Evolutionary conservation across 2,113 vertebrate genomes (phyloP).

Genomic region (Parotia lawesii): DNA sequence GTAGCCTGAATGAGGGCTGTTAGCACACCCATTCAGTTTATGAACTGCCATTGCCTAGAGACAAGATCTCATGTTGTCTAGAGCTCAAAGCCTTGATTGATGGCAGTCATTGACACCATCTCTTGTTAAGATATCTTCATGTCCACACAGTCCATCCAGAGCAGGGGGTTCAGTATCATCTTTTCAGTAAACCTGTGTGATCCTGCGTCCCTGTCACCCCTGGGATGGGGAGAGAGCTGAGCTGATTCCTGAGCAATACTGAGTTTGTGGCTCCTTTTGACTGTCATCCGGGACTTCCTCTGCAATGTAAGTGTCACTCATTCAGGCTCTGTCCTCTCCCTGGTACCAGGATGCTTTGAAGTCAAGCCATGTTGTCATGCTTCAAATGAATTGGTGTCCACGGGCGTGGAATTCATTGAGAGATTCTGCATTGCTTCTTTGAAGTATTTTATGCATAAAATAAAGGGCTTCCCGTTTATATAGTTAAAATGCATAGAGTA

Average conservation of each 20-base stretch:
- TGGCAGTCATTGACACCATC: neutral
- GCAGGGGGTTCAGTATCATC: neutral
- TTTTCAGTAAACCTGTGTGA: neutral
- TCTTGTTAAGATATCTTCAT: neutral
- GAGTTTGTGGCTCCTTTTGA: neutral
- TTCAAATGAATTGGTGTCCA: neutral
- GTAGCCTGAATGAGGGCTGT: neutral
- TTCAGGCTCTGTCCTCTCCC: neutral
- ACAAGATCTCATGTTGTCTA: neutral
- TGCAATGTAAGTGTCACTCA: neutral
- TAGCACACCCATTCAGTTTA: neutral
- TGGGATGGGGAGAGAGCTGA: neutral
- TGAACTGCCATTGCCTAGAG: neutral
- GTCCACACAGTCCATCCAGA: neutral
- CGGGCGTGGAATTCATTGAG: rapidly evolving
- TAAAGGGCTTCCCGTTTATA: neutral
- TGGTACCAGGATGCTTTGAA: neutral
- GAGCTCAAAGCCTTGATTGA: neutral
- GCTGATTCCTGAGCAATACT: neutral
- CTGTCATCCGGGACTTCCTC: neutral
- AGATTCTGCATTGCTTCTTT: neutral
- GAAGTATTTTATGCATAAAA: neutral
- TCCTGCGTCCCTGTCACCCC: neutral
- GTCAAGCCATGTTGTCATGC: neutral
- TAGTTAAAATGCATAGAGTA: neutral